Conservation (phyloP, 2,113 vertebrate species). For the Sarotherodon lohbergeri region DNA sequence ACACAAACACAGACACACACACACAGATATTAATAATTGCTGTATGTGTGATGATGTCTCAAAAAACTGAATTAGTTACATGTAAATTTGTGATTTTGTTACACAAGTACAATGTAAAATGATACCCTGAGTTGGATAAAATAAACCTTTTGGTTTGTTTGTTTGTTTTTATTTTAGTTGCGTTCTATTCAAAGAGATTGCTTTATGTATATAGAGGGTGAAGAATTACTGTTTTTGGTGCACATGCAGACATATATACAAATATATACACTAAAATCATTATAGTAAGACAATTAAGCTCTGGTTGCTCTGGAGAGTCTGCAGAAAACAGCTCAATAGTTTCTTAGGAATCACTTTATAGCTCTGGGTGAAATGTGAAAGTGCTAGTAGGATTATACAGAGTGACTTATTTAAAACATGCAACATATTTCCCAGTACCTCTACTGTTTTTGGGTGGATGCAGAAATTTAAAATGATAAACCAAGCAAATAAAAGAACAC, state of each 20-base stretch:
- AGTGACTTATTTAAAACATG: not conserved
- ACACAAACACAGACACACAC: not conserved
- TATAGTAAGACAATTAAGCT: not conserved
- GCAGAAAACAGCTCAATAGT: not conserved
- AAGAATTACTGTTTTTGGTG: not conserved
- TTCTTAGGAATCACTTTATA: not conserved
- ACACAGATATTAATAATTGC: not conserved
- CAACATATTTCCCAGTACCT: not conserved
- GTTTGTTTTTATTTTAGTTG: not conserved
- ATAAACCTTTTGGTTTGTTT: not conserved
- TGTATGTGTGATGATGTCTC: not conserved
- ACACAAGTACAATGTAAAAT: not conserved
- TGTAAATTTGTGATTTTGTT: not conserved
- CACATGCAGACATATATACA: not conserved
- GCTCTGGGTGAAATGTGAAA: not conserved
- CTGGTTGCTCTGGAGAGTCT: not conserved
- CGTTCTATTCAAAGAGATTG: not conserved
- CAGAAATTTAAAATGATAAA: not conserved
- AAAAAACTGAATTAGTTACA: not conserved
- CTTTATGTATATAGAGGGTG: not conserved
- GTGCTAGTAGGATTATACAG: not conserved
- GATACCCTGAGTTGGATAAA: not conserved
- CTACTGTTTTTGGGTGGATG: not conserved
- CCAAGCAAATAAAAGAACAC: not conserved
- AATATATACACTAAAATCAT: not conserved